phyloP scores from a whole-genome alignment of 2,113 vertebrate genomes.

The Trinectes maculatus region DNA sequence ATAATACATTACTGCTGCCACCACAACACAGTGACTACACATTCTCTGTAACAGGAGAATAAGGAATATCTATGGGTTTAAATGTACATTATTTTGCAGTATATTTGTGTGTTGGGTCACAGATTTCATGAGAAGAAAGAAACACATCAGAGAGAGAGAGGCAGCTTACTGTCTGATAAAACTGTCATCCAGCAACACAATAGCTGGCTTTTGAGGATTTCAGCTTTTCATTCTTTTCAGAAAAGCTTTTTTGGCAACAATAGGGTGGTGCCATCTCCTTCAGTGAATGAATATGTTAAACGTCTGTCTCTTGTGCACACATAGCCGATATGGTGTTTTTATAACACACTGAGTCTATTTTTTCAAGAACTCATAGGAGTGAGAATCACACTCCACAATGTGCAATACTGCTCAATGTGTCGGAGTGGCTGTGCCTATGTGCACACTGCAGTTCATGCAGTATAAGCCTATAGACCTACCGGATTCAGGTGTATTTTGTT shows the following conservation, averaged over 20 bases:
- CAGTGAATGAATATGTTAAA: constrained; percentile 1
- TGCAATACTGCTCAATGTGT: constrained; percentile 33
- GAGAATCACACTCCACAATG: constrained; percentile 10
- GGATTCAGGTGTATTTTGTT: too few relatives aligned
- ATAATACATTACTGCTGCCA: constrained; percentile 3
- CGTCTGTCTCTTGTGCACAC: not conserved
- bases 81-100: not conserved
- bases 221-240: constrained; percentile 8
- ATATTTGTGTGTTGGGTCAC: not conserved
- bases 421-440: not conserved
- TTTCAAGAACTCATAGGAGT: constrained; percentile 6
- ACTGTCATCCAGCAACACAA: not conserved
- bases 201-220: constrained; percentile 15
- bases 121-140: not conserved
- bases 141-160: not conserved
- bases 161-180: constrained; percentile 7
- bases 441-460: too few relatives aligned
- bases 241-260: constrained; percentile 26
- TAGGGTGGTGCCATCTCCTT: not conserved
- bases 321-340: too few relatives aligned
- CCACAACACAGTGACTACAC: not conserved
- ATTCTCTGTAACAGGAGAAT: not conserved
- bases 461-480: too few relatives aligned
- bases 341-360: constrained; percentile 14
- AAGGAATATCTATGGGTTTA: not conserved